Conservation (phyloP, 2,797 vertebrate genomes). For the Megaceryle alcyon region DNA sequence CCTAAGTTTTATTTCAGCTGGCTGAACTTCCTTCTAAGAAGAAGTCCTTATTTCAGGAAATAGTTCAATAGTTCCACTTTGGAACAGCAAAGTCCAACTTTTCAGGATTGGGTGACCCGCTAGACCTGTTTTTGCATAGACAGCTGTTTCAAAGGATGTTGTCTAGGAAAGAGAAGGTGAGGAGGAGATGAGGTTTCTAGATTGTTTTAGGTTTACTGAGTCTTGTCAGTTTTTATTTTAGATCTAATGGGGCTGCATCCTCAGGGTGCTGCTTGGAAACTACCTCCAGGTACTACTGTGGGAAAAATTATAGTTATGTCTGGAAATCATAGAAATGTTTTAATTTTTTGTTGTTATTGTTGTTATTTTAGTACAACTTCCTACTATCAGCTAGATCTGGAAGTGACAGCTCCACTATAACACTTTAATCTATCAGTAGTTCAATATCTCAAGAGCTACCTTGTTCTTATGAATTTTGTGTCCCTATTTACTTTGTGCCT, state of each 20-base stretch:
- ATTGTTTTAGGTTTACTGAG: neutral
- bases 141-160: neutral
- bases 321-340: neutral
- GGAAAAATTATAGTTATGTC: neutral
- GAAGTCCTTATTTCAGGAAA: neutral
- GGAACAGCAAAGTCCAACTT: neutral
- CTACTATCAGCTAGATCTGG: neutral
- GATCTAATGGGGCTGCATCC: neutral
- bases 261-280: neutral
- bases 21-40: neutral
- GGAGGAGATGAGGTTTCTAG: neutral
- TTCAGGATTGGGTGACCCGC: neutral
- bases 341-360: neutral
- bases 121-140: neutral
- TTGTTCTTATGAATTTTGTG: neutral
- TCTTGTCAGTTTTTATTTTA: neutral
- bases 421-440: accelerated
- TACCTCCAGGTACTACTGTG: neutral
- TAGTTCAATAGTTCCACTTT: neutral
- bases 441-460: neutral
- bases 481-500: neutral
- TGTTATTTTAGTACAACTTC: neutral
- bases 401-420: neutral
- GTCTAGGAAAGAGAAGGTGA: neutral
- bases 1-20: neutral